phyloP scores from a whole-genome alignment of 2,888 invertebrate genomes.

The Hedya salicella region DNA sequence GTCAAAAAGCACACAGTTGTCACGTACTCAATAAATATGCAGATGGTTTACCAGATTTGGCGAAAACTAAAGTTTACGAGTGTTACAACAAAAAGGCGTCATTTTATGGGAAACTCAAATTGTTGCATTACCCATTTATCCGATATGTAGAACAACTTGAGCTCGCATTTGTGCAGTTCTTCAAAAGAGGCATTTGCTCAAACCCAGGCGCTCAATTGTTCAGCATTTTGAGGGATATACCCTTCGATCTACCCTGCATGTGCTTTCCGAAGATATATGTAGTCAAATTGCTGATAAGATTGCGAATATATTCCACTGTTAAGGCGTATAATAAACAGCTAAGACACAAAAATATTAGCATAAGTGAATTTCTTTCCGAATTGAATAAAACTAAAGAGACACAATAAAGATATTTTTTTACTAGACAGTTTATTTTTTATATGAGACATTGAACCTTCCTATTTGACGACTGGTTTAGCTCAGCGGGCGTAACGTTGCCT shows the following conservation, averaged over 20 bases:
- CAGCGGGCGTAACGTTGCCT: too few relatives aligned
- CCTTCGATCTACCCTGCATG: constrained; percentile 9
- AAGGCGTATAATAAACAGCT: constrained; percentile 13
- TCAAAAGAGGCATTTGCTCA: constrained; percentile 11
- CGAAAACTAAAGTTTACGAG: constrained; percentile 20
- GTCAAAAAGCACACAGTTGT: constrained; percentile 13
- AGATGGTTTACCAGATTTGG: constrained; percentile 11
- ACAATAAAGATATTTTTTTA: too few relatives aligned
- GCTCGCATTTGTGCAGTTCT: not conserved
- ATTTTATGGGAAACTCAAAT: constrained; percentile 28
- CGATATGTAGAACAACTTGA: constrained; percentile 21
- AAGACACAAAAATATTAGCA: not conserved
- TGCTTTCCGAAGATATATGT: constrained; percentile 24
- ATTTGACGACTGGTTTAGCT: too few relatives aligned
- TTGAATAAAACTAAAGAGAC: not conserved
- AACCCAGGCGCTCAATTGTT: constrained; percentile 15
- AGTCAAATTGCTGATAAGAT: constrained; percentile 22
- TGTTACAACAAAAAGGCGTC: constrained; percentile 3
- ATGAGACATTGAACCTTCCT: too few relatives aligned
- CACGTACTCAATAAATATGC: constrained; percentile 3
- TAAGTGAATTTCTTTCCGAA: constrained; percentile 8
- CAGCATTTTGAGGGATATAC: not conserved
- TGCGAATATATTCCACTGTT: constrained; percentile 17
- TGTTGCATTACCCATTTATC: constrained; percentile 20
- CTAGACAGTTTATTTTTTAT: too few relatives aligned